Evolutionary conservation across 2,888 invertebrate species (phyloP).

Genomic region (Acanthosepion esculentum): DNA sequence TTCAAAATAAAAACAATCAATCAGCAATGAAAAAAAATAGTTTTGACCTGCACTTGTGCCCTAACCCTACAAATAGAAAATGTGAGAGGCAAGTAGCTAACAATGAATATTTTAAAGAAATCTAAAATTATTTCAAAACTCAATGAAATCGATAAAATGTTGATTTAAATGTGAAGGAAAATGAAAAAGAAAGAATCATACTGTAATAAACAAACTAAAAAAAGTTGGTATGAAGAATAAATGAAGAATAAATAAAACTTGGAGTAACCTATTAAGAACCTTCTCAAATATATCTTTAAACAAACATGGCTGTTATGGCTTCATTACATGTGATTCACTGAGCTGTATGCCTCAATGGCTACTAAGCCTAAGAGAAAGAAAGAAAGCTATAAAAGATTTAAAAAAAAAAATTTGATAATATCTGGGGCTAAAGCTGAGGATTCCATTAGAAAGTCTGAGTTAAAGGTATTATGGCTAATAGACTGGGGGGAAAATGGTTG

Average conservation of each 20-base stretch:
- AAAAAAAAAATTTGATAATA: not conserved
- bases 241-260: not conserved
- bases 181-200: not conserved
- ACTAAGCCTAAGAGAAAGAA: not conserved
- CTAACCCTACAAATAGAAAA: not conserved
- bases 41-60: not conserved
- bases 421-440: not conserved
- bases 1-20: not conserved
- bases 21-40: not conserved
- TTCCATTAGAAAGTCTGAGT: not conserved
- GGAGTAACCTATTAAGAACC: not conserved
- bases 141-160: not conserved
- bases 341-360: not conserved
- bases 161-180: not conserved
- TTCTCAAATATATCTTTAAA: not conserved
- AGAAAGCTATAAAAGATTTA: not conserved
- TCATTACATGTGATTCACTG: not conserved
- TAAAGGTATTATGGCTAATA: not conserved
- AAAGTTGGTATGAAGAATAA: not conserved
- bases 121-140: not conserved
- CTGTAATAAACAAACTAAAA: not conserved
- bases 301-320: not conserved
- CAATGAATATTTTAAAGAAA: slow-evolving; percentile 16
- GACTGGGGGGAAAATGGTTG: not conserved
- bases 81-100: not conserved